phyloP scores from a whole-genome alignment of 2,888 invertebrate species.

The Reticulitermes lucifugus region DNA sequence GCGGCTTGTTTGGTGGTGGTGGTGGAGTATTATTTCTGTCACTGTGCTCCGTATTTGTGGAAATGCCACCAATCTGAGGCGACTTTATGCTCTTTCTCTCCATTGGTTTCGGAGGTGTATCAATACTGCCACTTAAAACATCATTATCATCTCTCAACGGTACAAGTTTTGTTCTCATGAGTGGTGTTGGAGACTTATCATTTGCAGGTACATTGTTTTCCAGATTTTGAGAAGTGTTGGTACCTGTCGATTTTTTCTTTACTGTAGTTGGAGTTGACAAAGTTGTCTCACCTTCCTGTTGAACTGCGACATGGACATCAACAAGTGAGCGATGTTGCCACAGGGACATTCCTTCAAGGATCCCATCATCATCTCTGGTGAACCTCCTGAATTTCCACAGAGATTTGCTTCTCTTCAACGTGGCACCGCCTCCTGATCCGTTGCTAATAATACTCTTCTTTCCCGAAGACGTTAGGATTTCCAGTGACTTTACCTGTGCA shows the following conservation, averaged over 20 bases:
- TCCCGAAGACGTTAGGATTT: neutral
- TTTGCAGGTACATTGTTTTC: neutral
- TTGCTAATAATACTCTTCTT: neutral
- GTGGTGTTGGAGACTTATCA: slow-evolving; percentile 26
- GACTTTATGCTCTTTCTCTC: slow-evolving; percentile 33
- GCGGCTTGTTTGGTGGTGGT: slow-evolving; percentile 22
- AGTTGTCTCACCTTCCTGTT: slow-evolving; percentile 60
- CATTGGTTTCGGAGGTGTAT: slow-evolving; percentile 23
- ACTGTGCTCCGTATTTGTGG: neutral
- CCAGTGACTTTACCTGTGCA: slow-evolving; percentile 34
- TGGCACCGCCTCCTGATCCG: slow-evolving; percentile 58
- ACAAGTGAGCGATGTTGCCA: slow-evolving; percentile 89
- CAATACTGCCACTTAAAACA: neutral
- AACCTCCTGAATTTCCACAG: slow-evolving; percentile 84
- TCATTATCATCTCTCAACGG: slow-evolving; percentile 29
- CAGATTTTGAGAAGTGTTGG: slow-evolving; percentile 59
- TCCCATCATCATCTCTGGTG: slow-evolving; percentile 71
- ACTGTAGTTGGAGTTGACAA: slow-evolving; percentile 35
- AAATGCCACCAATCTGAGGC: neutral
- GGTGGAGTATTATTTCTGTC: slow-evolving; percentile 2
- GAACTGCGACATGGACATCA: slow-evolving; percentile 68
- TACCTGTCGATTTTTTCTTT: slow-evolving; percentile 65
- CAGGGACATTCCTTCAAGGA: slow-evolving; percentile 86
- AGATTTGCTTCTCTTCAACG: slow-evolving; percentile 84
- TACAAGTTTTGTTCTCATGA: slow-evolving; percentile 39